phyloP scores from a whole-genome alignment of 2,888 invertebrate genomes.

The Apotomis turbidana region DNA sequence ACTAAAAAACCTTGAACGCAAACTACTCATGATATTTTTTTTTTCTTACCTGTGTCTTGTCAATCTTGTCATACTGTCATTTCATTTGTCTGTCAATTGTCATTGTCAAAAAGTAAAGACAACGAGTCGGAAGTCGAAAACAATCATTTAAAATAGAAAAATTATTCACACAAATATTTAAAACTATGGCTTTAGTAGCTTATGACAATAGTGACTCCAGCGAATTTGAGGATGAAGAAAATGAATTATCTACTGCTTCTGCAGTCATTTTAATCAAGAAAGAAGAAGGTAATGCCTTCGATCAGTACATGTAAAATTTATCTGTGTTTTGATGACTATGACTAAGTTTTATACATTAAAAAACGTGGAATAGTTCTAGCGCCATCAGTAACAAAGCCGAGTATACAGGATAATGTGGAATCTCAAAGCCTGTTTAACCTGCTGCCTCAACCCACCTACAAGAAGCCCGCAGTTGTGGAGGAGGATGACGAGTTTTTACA shows the following conservation, averaged over 20 bases:
- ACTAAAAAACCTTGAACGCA: too few species aligned
- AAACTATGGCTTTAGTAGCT: slow-evolving; percentile 85
- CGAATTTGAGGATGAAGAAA: slow-evolving; percentile 68
- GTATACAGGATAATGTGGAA: slow-evolving; percentile 29
- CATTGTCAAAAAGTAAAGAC: slow-evolving; percentile 13
- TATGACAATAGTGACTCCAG: slow-evolving; percentile 83
- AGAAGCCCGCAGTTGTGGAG: slow-evolving; percentile 69
- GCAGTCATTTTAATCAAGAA: slow-evolving; percentile 55
- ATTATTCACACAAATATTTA: background rate
- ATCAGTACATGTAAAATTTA: background rate
- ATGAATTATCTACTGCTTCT: slow-evolving; percentile 48
- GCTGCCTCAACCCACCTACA: slow-evolving; percentile 79
- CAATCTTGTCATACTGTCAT: background rate
- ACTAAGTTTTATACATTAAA: background rate
- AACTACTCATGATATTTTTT: too few species aligned
- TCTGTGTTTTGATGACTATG: background rate
- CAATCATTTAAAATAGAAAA: background rate
- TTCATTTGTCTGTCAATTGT: background rate
- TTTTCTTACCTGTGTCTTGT: slow-evolving; percentile 14
- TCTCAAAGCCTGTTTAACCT: slow-evolving; percentile 61
- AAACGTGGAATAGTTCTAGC: slow-evolving; percentile 39
- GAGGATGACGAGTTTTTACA: slow-evolving; percentile 86
- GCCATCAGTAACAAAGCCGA: slow-evolving; percentile 39
- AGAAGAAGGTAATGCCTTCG: slow-evolving; percentile 50
- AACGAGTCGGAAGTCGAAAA: background rate